phyloP scores from a whole-genome alignment of 1,140 invertebrate genomes.

The Bombus haemorrhoidalis region DNA sequence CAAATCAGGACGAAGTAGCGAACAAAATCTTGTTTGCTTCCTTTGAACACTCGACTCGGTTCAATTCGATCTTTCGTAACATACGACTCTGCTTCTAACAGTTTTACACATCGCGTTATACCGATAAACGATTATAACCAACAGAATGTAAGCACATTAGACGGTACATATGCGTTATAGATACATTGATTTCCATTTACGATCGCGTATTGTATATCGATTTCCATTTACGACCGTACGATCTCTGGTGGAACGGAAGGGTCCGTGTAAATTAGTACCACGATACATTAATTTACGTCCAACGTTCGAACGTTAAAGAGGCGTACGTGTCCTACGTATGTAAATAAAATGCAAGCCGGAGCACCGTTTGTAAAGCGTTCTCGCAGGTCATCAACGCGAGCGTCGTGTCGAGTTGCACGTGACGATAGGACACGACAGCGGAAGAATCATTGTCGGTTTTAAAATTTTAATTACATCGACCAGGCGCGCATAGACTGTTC shows the following conservation, averaged over 20 bases:
- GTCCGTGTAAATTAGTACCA: conserved; percentile 10
- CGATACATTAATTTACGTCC: conserved; percentile 49
- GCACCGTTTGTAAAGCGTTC: neutral
- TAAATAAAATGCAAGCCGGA: neutral
- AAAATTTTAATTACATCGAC: conserved; percentile 59
- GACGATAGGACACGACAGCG: conserved; percentile 24
- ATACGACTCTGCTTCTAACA: neutral
- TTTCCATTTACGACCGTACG: neutral
- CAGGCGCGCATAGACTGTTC: neutral
- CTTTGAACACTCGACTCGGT: neutral
- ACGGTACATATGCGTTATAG: neutral
- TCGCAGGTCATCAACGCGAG: conserved; percentile 23
- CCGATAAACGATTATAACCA: neutral
- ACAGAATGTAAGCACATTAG: neutral
- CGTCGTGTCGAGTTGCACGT: neutral
- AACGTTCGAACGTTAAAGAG: neutral
- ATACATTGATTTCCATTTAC: neutral
- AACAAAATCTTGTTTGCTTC: neutral
- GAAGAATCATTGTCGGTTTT: conserved; percentile 41
- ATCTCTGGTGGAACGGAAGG: neutral
- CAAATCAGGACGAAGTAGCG: conserved; percentile 13
- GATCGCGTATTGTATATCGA: neutral
- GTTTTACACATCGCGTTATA: neutral
- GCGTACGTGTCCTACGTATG: neutral
- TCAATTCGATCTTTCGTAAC: neutral